phyloP scores from a whole-genome alignment of 2,113 vertebrate genomes.

The Podarcis muralis region DNA sequence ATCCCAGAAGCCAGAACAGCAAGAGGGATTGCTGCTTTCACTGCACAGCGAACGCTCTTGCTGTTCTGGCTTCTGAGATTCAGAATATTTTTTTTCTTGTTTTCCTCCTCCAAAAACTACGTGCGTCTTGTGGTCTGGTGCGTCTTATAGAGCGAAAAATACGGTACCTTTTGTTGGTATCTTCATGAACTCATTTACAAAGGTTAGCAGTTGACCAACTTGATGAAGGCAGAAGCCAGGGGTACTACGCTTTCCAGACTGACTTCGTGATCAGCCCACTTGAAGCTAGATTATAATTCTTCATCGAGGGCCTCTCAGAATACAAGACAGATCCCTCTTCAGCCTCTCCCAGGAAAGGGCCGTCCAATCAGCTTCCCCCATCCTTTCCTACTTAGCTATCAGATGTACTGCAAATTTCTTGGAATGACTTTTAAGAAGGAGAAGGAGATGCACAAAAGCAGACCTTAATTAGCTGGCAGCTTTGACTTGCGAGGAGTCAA shows the following conservation, averaged over 20 bases:
- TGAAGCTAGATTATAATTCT: background rate
- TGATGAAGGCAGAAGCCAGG: background rate
- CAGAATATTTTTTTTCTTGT: no score
- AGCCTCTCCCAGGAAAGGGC: background rate
- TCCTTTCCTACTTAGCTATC: background rate
- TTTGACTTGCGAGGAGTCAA: background rate
- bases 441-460: background rate
- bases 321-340: background rate
- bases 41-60: no score
- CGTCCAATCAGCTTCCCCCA: background rate
- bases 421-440: background rate
- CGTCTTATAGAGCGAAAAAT: no score
- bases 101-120: no score
- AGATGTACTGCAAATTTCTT: slow-evolving; percentile 17
- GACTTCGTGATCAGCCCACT: background rate
- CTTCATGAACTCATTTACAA: background rate
- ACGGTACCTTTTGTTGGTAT: no score
- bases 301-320: background rate
- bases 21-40: no score
- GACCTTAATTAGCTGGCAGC: background rate
- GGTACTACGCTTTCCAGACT: background rate
- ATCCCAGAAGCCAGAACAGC: no score
- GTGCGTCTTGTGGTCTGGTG: no score
- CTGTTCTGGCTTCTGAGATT: no score
- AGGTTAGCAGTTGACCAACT: background rate